Base-by-base conservation (phyloP, 2,797 vertebrate species). In the Miichthys miiuy region DNA sequence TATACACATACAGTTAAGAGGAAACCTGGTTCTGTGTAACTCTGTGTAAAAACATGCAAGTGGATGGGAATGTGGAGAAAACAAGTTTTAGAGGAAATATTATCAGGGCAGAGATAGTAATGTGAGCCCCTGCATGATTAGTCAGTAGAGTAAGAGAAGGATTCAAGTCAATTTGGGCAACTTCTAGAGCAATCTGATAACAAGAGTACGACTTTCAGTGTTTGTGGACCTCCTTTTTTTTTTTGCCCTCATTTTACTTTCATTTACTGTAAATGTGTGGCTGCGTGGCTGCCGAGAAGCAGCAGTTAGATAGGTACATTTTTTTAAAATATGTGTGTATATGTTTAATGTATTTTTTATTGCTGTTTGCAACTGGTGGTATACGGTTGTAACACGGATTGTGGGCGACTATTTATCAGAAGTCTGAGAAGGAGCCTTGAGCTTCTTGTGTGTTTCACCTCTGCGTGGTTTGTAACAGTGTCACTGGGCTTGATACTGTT, bases 401-500 rank as follows among this genome's bases (percentile, higher is more conserved):
- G 34, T 38, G 34, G 34, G 34, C 34, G 34, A 38, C 34, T 38
- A 38, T 38, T 38, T 9, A 38, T 38, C 34, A 38, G 34, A 38
- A 9, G 34, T 9, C 34, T 38, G 30, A 34, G 6, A 34, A 7
- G 30, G 30, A 34, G 30, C 30, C 6, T 34, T 34, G 34, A 38
- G 34, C 8, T 38, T 38, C 34, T 38, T 38, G 34, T 9, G 34
- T 2, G 8, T 38, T 38, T 38, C 34, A 38, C 2, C 34, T 38
- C 34, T 38, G 8, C 7, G 34, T 38, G 34, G 34, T 38, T 38
- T 38, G 8, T 38, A 30, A 50, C 85, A 68, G 83, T 56, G 72
- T 85, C 74, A 87, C n/a, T 1, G 8, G n/a, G 11, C 12, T 41
- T 20, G 25, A 72, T 56, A 30, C 20, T 52, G 12, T 3, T 18